phyloP scores from a whole-genome alignment of 1,140 invertebrate genomes.

The Caenorhabditis briggsae region DNA sequence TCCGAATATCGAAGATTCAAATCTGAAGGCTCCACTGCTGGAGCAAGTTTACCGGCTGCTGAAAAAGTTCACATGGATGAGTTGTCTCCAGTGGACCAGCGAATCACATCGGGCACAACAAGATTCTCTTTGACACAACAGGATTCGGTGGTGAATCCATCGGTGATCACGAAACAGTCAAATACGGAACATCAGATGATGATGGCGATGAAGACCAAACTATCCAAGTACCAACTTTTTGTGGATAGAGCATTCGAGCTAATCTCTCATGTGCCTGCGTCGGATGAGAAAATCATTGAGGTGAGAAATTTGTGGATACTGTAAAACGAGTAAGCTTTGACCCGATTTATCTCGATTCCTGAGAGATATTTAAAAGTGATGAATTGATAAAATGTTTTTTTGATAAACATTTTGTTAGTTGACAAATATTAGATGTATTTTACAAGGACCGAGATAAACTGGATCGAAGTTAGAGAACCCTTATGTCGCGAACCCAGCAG shows the following conservation, averaged over 20 bases:
- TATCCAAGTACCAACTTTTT: conserved; percentile 76
- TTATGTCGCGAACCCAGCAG: no score
- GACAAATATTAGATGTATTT: no score
- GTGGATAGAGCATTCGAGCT: conserved; percentile 75
- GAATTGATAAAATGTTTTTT: no score
- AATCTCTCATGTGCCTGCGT: conserved; percentile 66
- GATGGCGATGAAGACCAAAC: conserved; percentile 78
- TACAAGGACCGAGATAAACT: no score
- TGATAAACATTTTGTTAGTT: no score
- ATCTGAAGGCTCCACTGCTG: conserved; percentile 68
- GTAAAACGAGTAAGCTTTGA: no score
- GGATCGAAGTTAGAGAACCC: no score
- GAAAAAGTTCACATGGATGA: conserved; percentile 70
- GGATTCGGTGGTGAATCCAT: conserved; percentile 73
- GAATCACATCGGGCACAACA: conserved; percentile 69
- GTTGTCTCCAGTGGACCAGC: conserved; percentile 68
- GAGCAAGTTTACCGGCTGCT: conserved; percentile 63
- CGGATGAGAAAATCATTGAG: conserved; percentile 68
- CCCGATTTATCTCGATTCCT: no score
- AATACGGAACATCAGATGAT: conserved; percentile 75
- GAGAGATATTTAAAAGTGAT: no score
- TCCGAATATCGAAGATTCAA: conserved; percentile 76
- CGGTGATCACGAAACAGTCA: conserved; percentile 75
- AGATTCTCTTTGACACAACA: conserved; percentile 67
- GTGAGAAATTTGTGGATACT: conserved; percentile 31